Base-by-base conservation (phyloP, 1,140 invertebrate species). In the Phymorhynchus buccinoides region DNA sequence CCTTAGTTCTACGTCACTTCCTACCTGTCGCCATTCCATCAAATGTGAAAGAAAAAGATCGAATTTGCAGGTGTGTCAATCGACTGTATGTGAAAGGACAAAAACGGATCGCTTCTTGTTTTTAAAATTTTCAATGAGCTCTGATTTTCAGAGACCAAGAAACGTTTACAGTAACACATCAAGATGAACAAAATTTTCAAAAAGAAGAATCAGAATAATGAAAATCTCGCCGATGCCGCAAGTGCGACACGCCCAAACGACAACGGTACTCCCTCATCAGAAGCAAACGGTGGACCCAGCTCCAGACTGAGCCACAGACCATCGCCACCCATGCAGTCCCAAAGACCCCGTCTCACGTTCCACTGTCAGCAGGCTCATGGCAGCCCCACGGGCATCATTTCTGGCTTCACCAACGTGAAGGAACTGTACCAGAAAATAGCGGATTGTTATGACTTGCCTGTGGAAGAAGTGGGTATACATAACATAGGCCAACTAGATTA, bases 341-440 rank as follows among this genome's bases (percentile, higher is more conserved):
- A 89, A 32, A 89, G 90, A 84, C 96, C 96, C 6, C 96, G 97
- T 89, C 94, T 99, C 84, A 96, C 97, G 39, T 99, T 99, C 91
- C 97, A 98, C 92, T 99, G 98, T 93, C 98, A 99, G 93, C 95
- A 99, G 92, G 98, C 98, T 0, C 98, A 99, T 89, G 98, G 98
- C 18, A 98, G 97, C 91, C 97, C 98, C 0, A 98, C 98, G 0
- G 97, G 96, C 12, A 95, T 98, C 41, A 98, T 99, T 88, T 97
- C 97, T 22, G 97, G 97, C 81, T 99, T 99, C 92, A 96, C 96
- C 37, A 99, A 98, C 93, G 97, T 99, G 14, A 96, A 96, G 89
- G 98, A 99, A 92, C 94, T 99, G 0, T 99, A 99, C 91, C 95
- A 97, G 92, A 98, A 98, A 93, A 99, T 99, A 89, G 97, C 97